Evolutionary conservation across 1,140 invertebrate species (phyloP), one percentile per base, ranked within the genome.

Genomic region (Drosophila pectinifera): DNA sequence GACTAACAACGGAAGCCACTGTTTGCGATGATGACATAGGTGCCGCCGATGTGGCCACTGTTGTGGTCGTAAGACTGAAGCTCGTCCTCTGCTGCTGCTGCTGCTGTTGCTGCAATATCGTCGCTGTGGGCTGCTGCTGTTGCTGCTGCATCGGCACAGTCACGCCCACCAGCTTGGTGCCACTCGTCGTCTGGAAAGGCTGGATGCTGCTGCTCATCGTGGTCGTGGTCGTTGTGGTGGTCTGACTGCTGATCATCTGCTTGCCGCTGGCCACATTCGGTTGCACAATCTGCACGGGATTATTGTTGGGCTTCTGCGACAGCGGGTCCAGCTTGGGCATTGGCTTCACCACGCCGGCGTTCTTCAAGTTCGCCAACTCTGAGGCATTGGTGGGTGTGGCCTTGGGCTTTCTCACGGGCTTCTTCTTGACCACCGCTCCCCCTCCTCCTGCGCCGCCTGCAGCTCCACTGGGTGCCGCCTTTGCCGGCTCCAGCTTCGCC

Each of bases 121-220:
- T 36, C 28, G 58, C 55, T 39, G 69, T 45, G 14, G 42, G 80
- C 63, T 62, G 83, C 16, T 78, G 92, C 57, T 70, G 85, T 13
- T 80, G 92, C 54, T 91, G 92, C 62, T 92, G 78, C 89, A 89
- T 80, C 4, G 91, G 80, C 46, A 91, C 88, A 4, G 92, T 92
- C 20, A 93, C 92, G 3, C 93, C 93, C 26, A 94, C 81, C 48
- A 94, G 56, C 48, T 93, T 93, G 18, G 93, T 93, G 10, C 93
- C 93, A 38, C 93, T 93, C 2, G 81, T 84, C 4, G 91, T 90
- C 54, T 91, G 91, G 51, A 92, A 92, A 3, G 91, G 91, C 41
- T 92, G 91, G 18, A 92, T 92, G 85, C 73, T 91, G 70, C 84
- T 91, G 48, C 82, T 91, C 78, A 80, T 89, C 6, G 90, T 82